Evolutionary conservation across 2,888 invertebrate species (phyloP), one percentile per base, ranked within the genome.

Genomic region (Thelaira solivaga): DNA sequence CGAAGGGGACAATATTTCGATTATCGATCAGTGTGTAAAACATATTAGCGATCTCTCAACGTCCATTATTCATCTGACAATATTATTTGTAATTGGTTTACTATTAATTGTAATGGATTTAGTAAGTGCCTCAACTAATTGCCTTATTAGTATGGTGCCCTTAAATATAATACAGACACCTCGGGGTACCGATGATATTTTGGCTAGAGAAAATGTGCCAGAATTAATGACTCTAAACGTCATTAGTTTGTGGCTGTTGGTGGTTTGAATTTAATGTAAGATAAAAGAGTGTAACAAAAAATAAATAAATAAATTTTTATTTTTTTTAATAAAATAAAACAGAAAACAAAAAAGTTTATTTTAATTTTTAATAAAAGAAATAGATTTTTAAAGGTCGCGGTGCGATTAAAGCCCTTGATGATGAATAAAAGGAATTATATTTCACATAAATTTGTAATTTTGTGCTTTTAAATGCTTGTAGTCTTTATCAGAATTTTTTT

Each of bases 161-260:
- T 39, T 80, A 16, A 41, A 41, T 1, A 22, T 83, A 7, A 59
- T 82, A 11, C 78, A 49, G 2, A 49, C 75, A 2, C 43, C 62
- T 5, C 13, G 49, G 4, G 39, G 24, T 11, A 41, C 36, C 6
- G 57, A 68, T 24, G 43, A 65, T 24, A 4, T 49, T 4, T 2
- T 34, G 24, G 74, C 20, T 7, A 13, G 31, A 1, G 71, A 80
- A 20, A 64, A 55, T 10, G 10, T 34, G n/a, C 53, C 59, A 6
- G 51, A 49, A 1, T 73, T 80, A 47, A 34, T 34, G 22, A 81
- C 80, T n/a, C 45, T 83, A 76, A 80, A 81, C 8, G 83, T 81
- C 41, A 78, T 83, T 20, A 83, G 83, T 57, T 39, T 45, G 5
- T 81, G 82, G 79, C 53, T 83, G 36, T 51, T 81, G 18, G 82